Percentiles rank a stretch among this genome's conserved stretches.
phyloP scores from a whole-genome alignment of 2,888 invertebrate species.

The Sphaerolaimus hirsutus region DNA sequence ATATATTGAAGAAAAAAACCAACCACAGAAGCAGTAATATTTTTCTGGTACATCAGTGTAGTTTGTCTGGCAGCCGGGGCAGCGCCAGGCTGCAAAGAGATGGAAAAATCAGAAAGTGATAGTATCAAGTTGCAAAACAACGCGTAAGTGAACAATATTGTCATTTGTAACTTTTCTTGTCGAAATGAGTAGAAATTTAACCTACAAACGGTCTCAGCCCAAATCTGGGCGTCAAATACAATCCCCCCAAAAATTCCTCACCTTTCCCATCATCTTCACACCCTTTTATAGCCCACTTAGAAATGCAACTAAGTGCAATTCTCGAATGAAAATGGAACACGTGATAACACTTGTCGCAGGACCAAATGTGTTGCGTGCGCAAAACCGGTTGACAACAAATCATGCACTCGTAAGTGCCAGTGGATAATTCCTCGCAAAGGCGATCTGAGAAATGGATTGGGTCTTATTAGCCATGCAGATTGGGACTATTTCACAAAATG shows the following conservation, averaged over 20 bases:
- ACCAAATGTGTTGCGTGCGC: constrained; percentile 60
- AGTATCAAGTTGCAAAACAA: background rate
- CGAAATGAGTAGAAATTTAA: no score
- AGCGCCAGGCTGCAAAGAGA: constrained; percentile 44
- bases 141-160: background rate
- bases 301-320: constrained; percentile 38
- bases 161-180: no score
- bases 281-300: constrained; percentile 50
- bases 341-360: constrained; percentile 67
- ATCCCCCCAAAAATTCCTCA: background rate
- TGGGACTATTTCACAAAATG: no score
- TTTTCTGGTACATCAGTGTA: constrained; percentile 46
- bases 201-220: no score
- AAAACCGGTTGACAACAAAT: constrained; percentile 72
- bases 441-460: constrained; percentile 11
- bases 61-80: constrained; percentile 77
- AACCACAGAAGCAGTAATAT: constrained; percentile 73
- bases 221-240: no score
- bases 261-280: background rate
- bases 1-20: no score
- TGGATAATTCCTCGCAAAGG: constrained; percentile 54
- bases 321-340: constrained; percentile 51
- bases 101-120: background rate
- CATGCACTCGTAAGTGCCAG: constrained; percentile 62
- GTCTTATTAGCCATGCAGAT: no score